Evolutionary conservation across 2,888 invertebrate genomes (phyloP), one percentile per base, ranked within the genome.

Genomic region (Eulithis prunata): DNA sequence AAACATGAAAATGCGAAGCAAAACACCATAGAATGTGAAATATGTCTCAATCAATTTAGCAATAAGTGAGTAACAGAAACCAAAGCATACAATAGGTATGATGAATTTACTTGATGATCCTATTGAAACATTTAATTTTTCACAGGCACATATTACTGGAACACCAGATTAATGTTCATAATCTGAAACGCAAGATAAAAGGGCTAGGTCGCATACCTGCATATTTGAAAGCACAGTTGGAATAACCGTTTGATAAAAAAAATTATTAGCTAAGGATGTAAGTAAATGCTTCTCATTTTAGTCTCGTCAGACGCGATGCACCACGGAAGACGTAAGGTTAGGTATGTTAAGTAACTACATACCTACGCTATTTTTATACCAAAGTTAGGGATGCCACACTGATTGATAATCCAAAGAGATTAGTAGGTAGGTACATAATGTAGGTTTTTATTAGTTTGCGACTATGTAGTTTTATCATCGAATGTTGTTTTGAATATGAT

Each of bases 101-200:
- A 32, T 32, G 4, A 32, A 32, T 32, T 32, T 4, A 5, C 32
- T 32, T 32, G 3, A 32, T 32, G 32, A 32, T 32, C 6, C 41
- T 41, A 41, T 41, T 41, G 8, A 41, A 5, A 13, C 28, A 11
- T 38, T 52, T 28, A 12, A 3, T 52, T 13, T 21, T 62, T 86
- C 8, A 10, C 80, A 93, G 92, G 70, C 91, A 93, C 85, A 91
- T 91, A 75, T 75, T 93, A 63, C 89, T 89, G 81, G 91, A 90
- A 0, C 92, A 93, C 70, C 81, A 86, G 66, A 85, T 78, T 81
- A 93, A 92, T 72, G 85, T 92, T 56, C 92, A 92, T 71, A 92
- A 92, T 74, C 87, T 93, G 47, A 91, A 89, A 81, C 84, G 87
- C 1, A 53, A 57, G 46, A 7, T 28, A 11, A 90, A 89, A 59